These are phyloP conservation scores for Plemyria rubiginata DNA, from an alignment of 2,888 invertebrate species.

Conservation along the genomic window DNA sequence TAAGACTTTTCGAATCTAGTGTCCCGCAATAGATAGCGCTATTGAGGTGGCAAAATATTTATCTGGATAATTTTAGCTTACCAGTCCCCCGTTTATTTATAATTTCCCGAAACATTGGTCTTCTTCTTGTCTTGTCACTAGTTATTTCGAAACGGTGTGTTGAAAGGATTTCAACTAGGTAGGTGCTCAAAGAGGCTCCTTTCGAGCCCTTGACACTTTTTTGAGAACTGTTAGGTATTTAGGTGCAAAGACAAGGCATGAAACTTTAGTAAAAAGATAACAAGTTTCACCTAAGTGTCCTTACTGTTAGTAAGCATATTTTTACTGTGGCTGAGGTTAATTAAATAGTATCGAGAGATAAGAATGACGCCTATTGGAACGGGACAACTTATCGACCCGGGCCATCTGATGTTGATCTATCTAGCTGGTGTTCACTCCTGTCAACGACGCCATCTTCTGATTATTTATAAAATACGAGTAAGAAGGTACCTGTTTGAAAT, in stretches of 20 bases:
- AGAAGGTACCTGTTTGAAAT: too few species aligned
- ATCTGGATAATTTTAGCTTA: too few species aligned
- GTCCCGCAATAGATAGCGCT: too few species aligned
- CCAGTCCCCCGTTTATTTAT: neutral
- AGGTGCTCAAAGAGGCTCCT: too few species aligned
- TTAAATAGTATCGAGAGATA: slow-evolving; percentile 79
- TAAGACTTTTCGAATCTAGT: neutral
- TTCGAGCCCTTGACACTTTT: too few species aligned
- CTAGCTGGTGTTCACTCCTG: slow-evolving; percentile 19
- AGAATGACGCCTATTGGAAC: slow-evolving; percentile 71
- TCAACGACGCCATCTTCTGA: slow-evolving; percentile 24
- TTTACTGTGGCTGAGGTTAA: slow-evolving; percentile 61
- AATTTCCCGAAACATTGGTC: neutral
- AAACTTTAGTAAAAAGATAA: too few species aligned
- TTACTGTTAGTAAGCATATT: slow-evolving; percentile 4
- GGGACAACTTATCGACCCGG: slow-evolving; percentile 72
- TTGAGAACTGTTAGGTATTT: too few species aligned
- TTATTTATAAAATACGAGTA: slow-evolving; percentile 9
- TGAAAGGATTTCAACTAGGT: too few species aligned
- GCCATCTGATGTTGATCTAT: slow-evolving; percentile 68
- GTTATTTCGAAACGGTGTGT: too few species aligned
- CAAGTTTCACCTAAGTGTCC: neutral
- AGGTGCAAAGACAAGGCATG: too few species aligned
- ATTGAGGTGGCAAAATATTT: too few species aligned
- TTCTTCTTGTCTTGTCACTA: too few species aligned